Evolutionary conservation across 2,888 invertebrate species (phyloP).

Genomic region (Acanthacorydalis orientalis): DNA sequence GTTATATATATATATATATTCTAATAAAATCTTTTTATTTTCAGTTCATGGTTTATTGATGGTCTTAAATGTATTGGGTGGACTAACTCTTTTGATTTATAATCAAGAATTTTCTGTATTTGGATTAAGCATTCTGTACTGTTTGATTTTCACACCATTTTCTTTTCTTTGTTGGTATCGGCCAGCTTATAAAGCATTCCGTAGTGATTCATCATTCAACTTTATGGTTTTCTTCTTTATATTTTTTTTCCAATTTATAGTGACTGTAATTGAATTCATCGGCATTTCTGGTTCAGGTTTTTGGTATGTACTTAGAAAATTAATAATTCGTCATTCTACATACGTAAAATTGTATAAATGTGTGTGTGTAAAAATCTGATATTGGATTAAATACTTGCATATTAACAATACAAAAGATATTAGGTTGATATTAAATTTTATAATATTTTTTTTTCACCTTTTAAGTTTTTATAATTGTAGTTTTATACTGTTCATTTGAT

Average conservation of each 20-base stretch:
- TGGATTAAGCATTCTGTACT: slow-evolving; percentile 77
- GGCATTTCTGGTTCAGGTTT: slow-evolving; percentile 74
- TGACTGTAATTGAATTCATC: slow-evolving; percentile 74
- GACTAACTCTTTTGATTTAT: slow-evolving; percentile 56
- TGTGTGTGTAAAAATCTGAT: no score
- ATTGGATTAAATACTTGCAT: no score
- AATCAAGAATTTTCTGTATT: slow-evolving; percentile 50
- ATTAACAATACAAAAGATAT: no score
- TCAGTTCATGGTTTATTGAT: slow-evolving; percentile 80
- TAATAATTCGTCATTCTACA: no score
- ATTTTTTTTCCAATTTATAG: slow-evolving; percentile 88
- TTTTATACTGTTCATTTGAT: no score
- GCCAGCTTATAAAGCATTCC: slow-evolving; percentile 97
- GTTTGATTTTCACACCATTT: slow-evolving; percentile 83
- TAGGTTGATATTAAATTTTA: no score
- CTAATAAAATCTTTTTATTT: slow-evolving; percentile 21
- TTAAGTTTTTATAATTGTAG: no score
- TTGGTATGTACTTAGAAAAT: slow-evolving; percentile 44
- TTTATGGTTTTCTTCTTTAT: slow-evolving; percentile 99
- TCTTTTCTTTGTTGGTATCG: slow-evolving; percentile 99
- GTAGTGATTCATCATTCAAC: slow-evolving; percentile 97
- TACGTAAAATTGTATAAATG: no score
- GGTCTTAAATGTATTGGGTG: slow-evolving; percentile 72
- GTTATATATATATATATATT: neutral
- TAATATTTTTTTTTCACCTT: no score